A percentile compares a stretch with the other conserved stretches of the same genome.
Conservation (phyloP, 2,797 vertebrate species). For the Pseudomugil gertrudae region DNA sequence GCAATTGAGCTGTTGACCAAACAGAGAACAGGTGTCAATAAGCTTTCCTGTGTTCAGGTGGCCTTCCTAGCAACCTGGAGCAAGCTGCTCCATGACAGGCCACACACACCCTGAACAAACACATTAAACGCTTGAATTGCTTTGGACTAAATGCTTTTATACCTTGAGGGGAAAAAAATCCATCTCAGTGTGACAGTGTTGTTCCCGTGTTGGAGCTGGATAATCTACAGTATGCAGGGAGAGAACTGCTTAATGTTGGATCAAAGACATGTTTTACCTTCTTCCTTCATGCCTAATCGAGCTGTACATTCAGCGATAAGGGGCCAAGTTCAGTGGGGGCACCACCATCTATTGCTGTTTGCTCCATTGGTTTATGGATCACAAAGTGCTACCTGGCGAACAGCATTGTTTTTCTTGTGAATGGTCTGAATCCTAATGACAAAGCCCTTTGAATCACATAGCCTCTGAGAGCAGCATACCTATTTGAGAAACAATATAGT, state of each 20-base stretch:
- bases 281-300: constrained; percentile 51
- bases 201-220: constrained; percentile 32
- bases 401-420: constrained; percentile 34
- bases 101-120: constrained; percentile 75
- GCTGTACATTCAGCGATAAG: constrained; percentile 50
- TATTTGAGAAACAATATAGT: constrained; percentile 68
- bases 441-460: constrained; percentile 16
- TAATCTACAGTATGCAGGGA: constrained; percentile 50
- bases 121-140: constrained; percentile 62
- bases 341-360: constrained; percentile 24
- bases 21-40: constrained; percentile 77
- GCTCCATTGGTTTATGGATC: constrained; percentile 40
- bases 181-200: constrained; percentile 43
- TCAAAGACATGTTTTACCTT: constrained; percentile 40
- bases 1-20: constrained; percentile 73
- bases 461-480: constrained; percentile 53
- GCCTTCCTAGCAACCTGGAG: constrained; percentile 50
- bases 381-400: constrained; percentile 28
- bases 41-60: constrained; percentile 60
- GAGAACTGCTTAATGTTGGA: constrained; percentile 48
- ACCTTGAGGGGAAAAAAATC: constrained; percentile 34
- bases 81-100: constrained; percentile 16
- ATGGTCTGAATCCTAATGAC: constrained; percentile 43
- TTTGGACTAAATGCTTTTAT: constrained; percentile 64
- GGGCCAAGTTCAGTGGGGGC: constrained; percentile 13